Conservation (phyloP, 2,888 invertebrate species). For the Scotopteryx bipunctaria region DNA sequence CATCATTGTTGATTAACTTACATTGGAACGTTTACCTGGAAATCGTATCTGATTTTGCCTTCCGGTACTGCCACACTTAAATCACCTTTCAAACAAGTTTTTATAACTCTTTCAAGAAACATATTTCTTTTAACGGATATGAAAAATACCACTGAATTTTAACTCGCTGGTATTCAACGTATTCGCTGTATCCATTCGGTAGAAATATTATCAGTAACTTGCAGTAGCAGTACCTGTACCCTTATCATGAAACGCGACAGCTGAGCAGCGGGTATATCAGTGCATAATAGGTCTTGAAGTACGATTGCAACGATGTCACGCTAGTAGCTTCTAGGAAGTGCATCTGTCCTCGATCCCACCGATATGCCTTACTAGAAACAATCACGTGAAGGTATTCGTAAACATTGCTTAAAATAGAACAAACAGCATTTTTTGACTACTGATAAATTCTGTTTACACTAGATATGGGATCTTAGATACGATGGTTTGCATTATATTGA, state of each 20-base stretch:
- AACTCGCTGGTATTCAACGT: neutral
- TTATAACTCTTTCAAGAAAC: too few relatives aligned
- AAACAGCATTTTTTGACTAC: constrained; percentile 1
- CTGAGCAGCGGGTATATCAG: constrained; percentile 30
- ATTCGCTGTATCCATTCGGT: neutral
- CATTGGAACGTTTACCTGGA: constrained; percentile 42
- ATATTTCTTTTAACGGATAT: too few relatives aligned
- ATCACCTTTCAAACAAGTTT: neutral
- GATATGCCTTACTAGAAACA: constrained; percentile 53
- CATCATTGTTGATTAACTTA: constrained; percentile 46
- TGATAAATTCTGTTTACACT: neutral
- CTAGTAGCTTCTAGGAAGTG: constrained; percentile 57
- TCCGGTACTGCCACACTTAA: constrained; percentile 25
- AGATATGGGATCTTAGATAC: neutral
- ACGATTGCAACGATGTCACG: constrained; percentile 48
- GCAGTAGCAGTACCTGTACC: neutral
- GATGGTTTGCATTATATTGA: neutral
- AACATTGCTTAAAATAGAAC: constrained; percentile 40
- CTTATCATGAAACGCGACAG: neutral
- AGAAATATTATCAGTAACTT: neutral
- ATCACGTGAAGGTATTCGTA: constrained; percentile 55
- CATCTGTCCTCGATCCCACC: constrained; percentile 48
- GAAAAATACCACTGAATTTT: too few relatives aligned
- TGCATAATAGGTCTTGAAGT: constrained; percentile 47
- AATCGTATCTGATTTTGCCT: constrained; percentile 34